Evolutionary conservation across 2,797 vertebrate species (phyloP).

Genomic region (Kryptolebias ocellatus): DNA sequence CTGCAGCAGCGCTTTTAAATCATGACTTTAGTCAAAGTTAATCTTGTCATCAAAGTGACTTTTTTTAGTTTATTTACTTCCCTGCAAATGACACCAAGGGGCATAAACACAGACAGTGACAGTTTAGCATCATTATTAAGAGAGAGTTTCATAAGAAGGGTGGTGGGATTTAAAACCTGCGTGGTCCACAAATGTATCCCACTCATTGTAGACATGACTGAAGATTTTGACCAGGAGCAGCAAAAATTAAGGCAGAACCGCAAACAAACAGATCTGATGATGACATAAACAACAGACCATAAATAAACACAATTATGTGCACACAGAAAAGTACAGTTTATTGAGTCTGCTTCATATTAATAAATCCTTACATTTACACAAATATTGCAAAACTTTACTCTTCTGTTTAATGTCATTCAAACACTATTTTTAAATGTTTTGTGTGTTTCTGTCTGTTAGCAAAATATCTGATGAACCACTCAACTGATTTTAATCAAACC

Average conservation of each 20-base stretch:
- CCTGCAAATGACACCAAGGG: not conserved
- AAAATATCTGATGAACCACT: too few species aligned
- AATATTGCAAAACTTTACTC: not conserved
- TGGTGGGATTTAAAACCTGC: too few species aligned
- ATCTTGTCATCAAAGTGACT: conserved; percentile 5
- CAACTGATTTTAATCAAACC: too few species aligned
- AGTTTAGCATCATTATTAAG: not conserved
- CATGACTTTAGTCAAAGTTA: conserved; percentile 17
- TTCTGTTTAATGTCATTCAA: not conserved
- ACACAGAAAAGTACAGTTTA: not conserved
- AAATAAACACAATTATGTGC: not conserved
- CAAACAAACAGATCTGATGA: not conserved
- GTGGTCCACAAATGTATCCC: too few species aligned
- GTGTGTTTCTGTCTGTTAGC: too few species aligned
- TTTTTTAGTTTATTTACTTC: not conserved
- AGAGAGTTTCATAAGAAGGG: not conserved
- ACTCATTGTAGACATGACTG: too few species aligned
- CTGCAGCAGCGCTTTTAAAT: conserved; percentile 6
- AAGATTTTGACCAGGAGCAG: not conserved
- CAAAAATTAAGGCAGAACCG: not conserved
- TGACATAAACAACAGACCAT: not conserved
- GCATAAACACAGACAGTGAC: not conserved
- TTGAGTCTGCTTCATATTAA: not conserved
- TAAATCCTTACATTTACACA: not conserved
- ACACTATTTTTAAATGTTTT: not conserved